phyloP scores from a whole-genome alignment of 1,140 invertebrate species.

The Drosophila neocordata region DNA sequence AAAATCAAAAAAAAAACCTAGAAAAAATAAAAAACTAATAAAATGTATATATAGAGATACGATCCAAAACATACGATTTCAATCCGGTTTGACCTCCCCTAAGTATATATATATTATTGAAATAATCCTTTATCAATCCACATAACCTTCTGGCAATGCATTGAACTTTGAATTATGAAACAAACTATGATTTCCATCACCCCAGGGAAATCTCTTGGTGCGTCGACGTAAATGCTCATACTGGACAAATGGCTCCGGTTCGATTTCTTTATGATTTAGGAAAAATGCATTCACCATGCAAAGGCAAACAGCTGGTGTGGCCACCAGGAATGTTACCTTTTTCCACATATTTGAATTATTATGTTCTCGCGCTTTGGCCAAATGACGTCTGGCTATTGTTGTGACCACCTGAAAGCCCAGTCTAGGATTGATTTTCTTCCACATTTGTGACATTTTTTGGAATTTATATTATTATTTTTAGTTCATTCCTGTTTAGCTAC shows the following conservation, averaged over 20 bases:
- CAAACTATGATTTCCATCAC: slow-evolving; percentile 90
- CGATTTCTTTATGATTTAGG: slow-evolving; percentile 83
- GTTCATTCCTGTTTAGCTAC: not conserved
- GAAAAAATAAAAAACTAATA: not conserved
- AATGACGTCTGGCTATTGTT: not conserved
- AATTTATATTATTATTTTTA: not conserved
- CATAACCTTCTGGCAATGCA: slow-evolving; percentile 91
- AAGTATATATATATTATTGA: not conserved
- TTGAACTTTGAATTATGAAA: slow-evolving; percentile 91
- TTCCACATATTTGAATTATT: slow-evolving; percentile 84
- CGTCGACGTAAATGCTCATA: slow-evolving; percentile 90
- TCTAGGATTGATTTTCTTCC: slow-evolving; percentile 21
- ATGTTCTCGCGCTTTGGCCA: slow-evolving; percentile 12
- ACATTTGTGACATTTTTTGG: slow-evolving; percentile 34
- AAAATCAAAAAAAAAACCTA: not conserved
- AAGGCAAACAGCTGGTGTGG: slow-evolving; percentile 87
- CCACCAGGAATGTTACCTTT: slow-evolving; percentile 88
- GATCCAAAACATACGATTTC: no score
- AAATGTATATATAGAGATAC: no score
- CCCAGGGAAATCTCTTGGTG: slow-evolving; percentile 92
- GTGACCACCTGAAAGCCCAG: not conserved
- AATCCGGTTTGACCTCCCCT: no score
- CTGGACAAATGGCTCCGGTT: slow-evolving; percentile 85
- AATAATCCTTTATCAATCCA: slow-evolving; percentile 77
- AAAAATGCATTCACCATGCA: slow-evolving; percentile 88